phyloP scores from a whole-genome alignment of 2,113 vertebrate species.

The Equus quagga region DNA sequence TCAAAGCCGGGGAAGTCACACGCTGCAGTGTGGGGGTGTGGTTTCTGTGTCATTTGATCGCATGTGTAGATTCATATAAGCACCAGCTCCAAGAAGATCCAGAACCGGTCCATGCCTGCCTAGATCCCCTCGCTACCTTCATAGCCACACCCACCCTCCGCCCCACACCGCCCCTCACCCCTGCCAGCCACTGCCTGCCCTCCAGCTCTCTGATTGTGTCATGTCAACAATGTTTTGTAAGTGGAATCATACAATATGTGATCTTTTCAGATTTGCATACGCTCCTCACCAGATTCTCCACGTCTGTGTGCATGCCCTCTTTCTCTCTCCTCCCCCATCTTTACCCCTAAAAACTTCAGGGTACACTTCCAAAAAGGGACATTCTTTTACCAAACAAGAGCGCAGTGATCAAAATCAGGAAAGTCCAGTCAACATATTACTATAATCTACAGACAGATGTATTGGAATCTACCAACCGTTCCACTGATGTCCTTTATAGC shows the following conservation, averaged over 20 bases:
- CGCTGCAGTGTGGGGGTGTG: accelerated
- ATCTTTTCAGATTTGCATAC: not conserved
- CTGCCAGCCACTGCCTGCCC: accelerated
- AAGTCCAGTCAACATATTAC: accelerated
- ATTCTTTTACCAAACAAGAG: not conserved
- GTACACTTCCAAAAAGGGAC: not conserved
- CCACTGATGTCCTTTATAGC: not conserved
- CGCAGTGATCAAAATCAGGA: accelerated
- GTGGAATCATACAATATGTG: too few species aligned
- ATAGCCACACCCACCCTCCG: accelerated
- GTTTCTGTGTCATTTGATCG: accelerated
- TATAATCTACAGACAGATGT: not conserved
- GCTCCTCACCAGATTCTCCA: not conserved
- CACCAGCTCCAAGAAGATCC: not conserved
- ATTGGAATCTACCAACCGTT: too few species aligned
- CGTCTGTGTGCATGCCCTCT: accelerated
- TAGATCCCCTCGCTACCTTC: accelerated
- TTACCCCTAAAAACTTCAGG: not conserved
- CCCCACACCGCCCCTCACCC: not conserved
- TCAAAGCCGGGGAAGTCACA: accelerated
- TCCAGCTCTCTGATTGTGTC: not conserved
- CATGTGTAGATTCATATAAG: accelerated
- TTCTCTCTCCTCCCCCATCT: too few species aligned
- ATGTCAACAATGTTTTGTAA: not conserved
- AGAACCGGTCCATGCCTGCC: not conserved